Percentiles rank a stretch among this genome's conserved stretches.
phyloP scores from a whole-genome alignment of 2,888 invertebrate species.

The Drosophila buzzatii region DNA sequence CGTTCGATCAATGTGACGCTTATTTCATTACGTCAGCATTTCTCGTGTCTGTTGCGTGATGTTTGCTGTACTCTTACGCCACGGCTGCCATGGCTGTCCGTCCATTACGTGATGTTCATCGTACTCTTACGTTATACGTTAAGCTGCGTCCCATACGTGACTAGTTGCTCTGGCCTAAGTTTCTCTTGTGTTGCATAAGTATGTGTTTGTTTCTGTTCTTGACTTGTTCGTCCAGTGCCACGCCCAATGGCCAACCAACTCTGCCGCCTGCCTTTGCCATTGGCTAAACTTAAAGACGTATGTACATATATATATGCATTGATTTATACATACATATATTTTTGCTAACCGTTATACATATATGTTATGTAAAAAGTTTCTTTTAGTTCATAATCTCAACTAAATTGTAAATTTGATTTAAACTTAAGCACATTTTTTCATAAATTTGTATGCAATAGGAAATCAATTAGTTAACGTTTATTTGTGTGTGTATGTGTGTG shows the following conservation, averaged over 20 bases:
- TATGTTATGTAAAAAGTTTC: constrained; percentile 56
- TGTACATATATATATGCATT: background rate
- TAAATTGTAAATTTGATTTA: constrained; percentile 80
- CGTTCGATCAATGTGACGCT: background rate
- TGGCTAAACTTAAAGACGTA: constrained; percentile 65
- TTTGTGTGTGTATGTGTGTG: background rate
- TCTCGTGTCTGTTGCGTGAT: constrained; percentile 7
- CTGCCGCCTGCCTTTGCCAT: constrained; percentile 40
- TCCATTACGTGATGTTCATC: background rate
- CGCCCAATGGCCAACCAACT: constrained; percentile 47
- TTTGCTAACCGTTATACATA: constrained; percentile 46
- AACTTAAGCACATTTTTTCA: constrained; percentile 77
- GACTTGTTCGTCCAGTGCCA: constrained; percentile 17
- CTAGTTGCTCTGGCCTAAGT: constrained; percentile 39
- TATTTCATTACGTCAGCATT: background rate
- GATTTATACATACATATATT: constrained; percentile 30
- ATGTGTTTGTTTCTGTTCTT: constrained; percentile 1
- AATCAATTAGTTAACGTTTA: constrained; percentile 59
- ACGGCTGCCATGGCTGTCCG: background rate
- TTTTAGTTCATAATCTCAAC: constrained; percentile 73
- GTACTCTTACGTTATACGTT: background rate
- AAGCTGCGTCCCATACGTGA: constrained; percentile 18
- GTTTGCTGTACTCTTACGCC: constrained; percentile 9
- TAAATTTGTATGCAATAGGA: constrained; percentile 77
- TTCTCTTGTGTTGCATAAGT: background rate